Evolutionary conservation across 1,140 invertebrate species (phyloP), one percentile per base, ranked within the genome.

Genomic region (Brachystomella parvula): DNA sequence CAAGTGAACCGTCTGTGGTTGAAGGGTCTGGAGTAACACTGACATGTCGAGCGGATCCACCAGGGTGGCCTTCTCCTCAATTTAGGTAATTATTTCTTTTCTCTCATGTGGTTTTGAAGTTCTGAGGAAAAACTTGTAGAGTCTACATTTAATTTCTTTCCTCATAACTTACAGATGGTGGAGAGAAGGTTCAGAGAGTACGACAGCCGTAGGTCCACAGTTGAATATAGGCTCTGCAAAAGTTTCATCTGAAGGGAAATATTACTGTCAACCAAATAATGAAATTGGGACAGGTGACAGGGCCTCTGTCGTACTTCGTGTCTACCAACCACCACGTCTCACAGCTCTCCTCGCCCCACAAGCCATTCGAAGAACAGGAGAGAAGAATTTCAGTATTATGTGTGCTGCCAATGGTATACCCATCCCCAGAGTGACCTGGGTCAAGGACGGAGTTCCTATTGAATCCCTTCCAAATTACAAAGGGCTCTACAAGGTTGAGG

Each of bases 371-470:
- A 83, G 86, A 67, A 86, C 89, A n/a, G 87, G 87, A 12, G 90
- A 93, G 68, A 82, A 83, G 0, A 87, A 89, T 65, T 92, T 90
- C 75, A 84, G 85, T 24, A 84, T 92, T 1, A 86, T 86, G 0
- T 95, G 92, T 75, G 85, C 86, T 64, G 91, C 90, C 31, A 85
- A 88, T 73, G 92, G 90, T 0, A 95, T 94, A 76, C 93, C 92
- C 0, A 83, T 86, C 44, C 92, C 92, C 0, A 82, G 79, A 21
- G 85, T 94, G 0, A 83, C 82, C 63, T 96, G 93, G 93, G 79
- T 89, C 29, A 95, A 95, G 76, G 89, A 94, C 77, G 87, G 87
- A 26, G 80, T 84, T 15, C 88, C 91, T 77, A 84, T 83, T n/a
- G 74, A 86, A 21, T 83, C 85, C 0, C 88, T 89, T 71, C 79